These are phyloP conservation scores for Amiota mariae DNA, from an alignment of 2,888 invertebrate genomes.

Conservation along the genomic window DNA sequence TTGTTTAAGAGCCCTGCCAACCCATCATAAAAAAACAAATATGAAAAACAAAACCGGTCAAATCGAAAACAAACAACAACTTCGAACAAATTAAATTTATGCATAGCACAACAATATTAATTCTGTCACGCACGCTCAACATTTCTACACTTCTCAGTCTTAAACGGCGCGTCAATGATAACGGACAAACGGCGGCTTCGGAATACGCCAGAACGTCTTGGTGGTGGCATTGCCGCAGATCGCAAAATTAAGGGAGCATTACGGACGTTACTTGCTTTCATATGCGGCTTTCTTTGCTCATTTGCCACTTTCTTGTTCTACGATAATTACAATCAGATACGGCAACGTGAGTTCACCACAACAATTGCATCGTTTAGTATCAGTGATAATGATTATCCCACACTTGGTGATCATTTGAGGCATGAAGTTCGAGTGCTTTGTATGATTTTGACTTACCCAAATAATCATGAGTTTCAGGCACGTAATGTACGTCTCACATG, in stretches of 20 bases:
- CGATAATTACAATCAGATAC: conserved; percentile 38
- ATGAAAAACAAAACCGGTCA: too few relatives aligned
- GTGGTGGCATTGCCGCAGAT: neutral
- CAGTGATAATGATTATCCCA: neutral
- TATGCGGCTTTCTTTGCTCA: conserved; percentile 60
- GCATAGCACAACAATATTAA: too few relatives aligned
- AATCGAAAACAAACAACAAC: too few relatives aligned
- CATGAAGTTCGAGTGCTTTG: conserved; percentile 89
- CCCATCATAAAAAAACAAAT: too few relatives aligned
- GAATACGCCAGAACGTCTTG: conserved; percentile 42
- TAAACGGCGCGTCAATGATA: conserved; percentile 22
- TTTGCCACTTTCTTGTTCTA: conserved; percentile 57
- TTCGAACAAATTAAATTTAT: too few relatives aligned
- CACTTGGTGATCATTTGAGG: conserved; percentile 78
- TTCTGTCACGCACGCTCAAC: neutral
- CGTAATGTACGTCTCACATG: conserved; percentile 93
- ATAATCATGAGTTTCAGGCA: conserved; percentile 89
- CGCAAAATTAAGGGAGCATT: conserved; percentile 47
- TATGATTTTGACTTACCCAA: conserved; percentile 95
- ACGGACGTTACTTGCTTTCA: conserved; percentile 58
- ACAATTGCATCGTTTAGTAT: neutral
- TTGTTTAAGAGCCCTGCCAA: too few relatives aligned
- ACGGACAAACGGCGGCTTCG: conserved; percentile 3
- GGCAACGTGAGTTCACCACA: neutral
- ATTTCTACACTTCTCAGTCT: conserved; percentile 10